A percentile compares a stretch with the other conserved stretches of the same genome.
phyloP scores from a whole-genome alignment of 2,888 invertebrate genomes.

The Nomada ferruginata region DNA sequence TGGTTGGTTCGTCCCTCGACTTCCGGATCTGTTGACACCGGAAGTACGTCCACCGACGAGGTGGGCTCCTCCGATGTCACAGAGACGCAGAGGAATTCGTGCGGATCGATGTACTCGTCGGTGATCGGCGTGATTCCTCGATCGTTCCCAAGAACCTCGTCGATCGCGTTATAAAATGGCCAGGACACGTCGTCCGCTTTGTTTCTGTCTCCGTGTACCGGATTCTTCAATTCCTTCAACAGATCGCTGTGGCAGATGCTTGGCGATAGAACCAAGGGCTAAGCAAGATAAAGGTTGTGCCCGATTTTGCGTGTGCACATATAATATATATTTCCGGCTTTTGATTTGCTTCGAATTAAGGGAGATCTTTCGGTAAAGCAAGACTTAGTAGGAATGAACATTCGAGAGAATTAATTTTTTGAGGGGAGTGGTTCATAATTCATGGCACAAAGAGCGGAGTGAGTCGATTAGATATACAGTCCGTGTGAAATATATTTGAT shows the following conservation, averaged over 20 bases:
- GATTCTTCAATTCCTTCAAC: conserved; percentile 78
- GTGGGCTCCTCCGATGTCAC: conserved; percentile 67
- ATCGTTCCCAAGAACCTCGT: conserved; percentile 74
- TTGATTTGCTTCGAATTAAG: neutral
- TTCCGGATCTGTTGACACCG: conserved; percentile 45
- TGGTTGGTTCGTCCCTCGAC: conserved; percentile 27
- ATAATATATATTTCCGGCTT: neutral
- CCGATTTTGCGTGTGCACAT: too few species aligned
- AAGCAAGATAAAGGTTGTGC: too few species aligned
- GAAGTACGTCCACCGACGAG: conserved; percentile 48
- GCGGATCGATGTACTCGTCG: conserved; percentile 75
- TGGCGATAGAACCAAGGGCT: conserved; percentile 29
- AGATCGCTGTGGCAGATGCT: conserved; percentile 58
- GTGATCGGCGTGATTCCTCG: conserved; percentile 58
- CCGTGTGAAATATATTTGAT: too few species aligned
- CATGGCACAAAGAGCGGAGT: too few species aligned
- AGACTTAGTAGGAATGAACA: too few species aligned
- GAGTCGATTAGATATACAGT: too few species aligned
- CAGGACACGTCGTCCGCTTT: conserved; percentile 79
- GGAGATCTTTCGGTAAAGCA: too few species aligned
- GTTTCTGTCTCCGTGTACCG: conserved; percentile 79
- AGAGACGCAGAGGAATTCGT: conserved; percentile 78
- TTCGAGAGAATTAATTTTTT: too few species aligned
- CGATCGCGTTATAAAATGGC: conserved; percentile 80
- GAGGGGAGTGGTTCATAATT: too few species aligned